Evolutionary conservation across 53 echinoderm and acorn worm species (phyloP).

Genomic region (Patiria pectinifera): DNA sequence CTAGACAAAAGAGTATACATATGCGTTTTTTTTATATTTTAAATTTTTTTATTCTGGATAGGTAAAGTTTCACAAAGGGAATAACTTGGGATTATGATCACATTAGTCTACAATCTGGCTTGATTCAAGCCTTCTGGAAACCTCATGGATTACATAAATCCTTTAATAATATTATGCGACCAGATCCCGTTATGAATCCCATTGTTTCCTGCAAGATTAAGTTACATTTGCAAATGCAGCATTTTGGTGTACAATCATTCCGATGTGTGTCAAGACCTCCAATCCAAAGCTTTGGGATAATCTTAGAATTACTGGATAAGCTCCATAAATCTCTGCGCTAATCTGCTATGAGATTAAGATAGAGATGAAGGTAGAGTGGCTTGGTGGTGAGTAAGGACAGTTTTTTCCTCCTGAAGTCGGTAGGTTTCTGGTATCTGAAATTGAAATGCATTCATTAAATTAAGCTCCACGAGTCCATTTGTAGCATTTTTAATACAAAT

Average conservation of each 20-base stretch:
- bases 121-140: too few species aligned
- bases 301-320: not conserved
- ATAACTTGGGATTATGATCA: too few species aligned
- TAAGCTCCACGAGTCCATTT: not conserved
- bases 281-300: not conserved
- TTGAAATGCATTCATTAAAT: not conserved
- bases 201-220: not conserved
- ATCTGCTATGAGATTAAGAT: slow-evolving; percentile 66
- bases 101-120: too few species aligned
- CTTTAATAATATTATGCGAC: too few species aligned
- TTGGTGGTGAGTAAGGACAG: slow-evolving; percentile 80
- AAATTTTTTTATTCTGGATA: too few species aligned
- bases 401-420: slow-evolving; percentile 92
- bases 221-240: not conserved
- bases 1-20: too few species aligned
- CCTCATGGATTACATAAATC: too few species aligned
- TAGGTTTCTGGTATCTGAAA: slow-evolving; percentile 89
- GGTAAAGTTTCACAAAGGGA: too few species aligned
- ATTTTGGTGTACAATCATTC: not conserved
- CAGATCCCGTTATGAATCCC: not conserved
- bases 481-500: too few species aligned
- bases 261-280: not conserved
- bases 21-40: too few species aligned
- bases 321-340: not conserved
- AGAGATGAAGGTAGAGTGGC: slow-evolving; percentile 88